Base-by-base conservation (phyloP, 2,797 vertebrate genomes). In the Botia kubotai region DNA sequence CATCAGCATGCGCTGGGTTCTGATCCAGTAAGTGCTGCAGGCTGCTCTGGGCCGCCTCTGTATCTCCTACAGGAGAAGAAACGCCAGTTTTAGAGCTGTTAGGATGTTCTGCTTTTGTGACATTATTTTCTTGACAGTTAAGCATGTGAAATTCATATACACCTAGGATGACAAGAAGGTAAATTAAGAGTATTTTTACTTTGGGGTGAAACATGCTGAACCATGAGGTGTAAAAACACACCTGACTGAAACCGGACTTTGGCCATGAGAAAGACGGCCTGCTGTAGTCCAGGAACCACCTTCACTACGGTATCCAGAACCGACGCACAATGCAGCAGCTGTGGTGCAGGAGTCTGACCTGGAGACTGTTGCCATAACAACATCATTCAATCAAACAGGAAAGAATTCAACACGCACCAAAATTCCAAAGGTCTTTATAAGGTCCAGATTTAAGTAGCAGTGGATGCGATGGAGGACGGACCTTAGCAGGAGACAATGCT, bases 241-340 rank as follows among this genome's bases (percentile, higher is more conserved):
- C 98, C 98, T 90, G 96, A 96, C 87, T 95, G 94, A 86, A 97
- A 99, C 83, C 96, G 94, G 87, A 98, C 96, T 95, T 96, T 99
- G 82, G 96, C 96, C 78, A 94, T 90, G 70, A 98, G 88, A 82
- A 96, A 98, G 36, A 96, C 84, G 13, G 95, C 97, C 87, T 96
- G 95, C 14, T 95, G 91, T 78, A 99, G 95, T 85, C 96, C 97
- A 50, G 97, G 97, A 1, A 95, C 95, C 8, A 95, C 94, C 89
- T 96, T 98, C 67, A 99, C 92, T 78, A 99, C 90, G 0, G 95
- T 97, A 80, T 99, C 97, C 86, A 99, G 90, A 80, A 98, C 89
- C 8, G 95, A 96, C 69, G 93, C 88, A 83, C 96, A 98, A 55
- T 95, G 94, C 84, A 94, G 95, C 21, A 99, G 94, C 87, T 96